These are phyloP conservation scores for Neoitamus cyanurus DNA, from an alignment of 2,888 invertebrate species.

Conservation along the genomic window DNA sequence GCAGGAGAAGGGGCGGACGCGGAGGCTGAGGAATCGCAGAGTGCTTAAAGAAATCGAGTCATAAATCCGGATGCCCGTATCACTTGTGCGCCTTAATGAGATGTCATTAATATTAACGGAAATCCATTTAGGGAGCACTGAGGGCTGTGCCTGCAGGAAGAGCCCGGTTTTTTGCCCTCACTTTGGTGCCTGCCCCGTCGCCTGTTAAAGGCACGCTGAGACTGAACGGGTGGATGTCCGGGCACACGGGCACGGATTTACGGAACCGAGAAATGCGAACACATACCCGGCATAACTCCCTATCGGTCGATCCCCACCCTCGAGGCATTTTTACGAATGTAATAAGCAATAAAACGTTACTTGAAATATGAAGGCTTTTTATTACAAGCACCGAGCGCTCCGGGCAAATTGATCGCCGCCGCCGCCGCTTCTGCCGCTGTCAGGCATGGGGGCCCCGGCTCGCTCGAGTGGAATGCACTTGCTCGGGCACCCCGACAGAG, in stretches of 20 bases:
- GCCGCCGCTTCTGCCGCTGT: not conserved
- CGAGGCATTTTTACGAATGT: not conserved
- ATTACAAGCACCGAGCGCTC: not conserved
- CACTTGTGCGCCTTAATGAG: conserved; percentile 40
- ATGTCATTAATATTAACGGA: conserved; percentile 29
- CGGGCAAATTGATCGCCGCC: not conserved
- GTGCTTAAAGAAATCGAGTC: conserved; percentile 13
- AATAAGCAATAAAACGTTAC: conserved; percentile 13
- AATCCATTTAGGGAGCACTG: not conserved
- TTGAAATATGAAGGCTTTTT: conserved; percentile 22
- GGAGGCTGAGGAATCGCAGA: not conserved
- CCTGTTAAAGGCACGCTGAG: not conserved
- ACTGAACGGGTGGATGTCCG: not conserved
- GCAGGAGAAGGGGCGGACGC: not conserved
- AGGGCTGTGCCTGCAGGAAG: not conserved
- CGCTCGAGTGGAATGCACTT: not conserved
- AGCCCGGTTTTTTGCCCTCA: not conserved
- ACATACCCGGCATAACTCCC: not conserved
- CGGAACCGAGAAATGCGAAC: not conserved
- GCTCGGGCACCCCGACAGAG: not conserved
- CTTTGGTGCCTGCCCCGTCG: not conserved
- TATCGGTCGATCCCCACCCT: not conserved
- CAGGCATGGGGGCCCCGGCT: not conserved
- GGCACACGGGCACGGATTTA: not conserved
- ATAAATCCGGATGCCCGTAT: conserved; percentile 27